Evolutionary conservation across 2,113 vertebrate genomes (phyloP), one percentile per base, ranked within the genome.

Genomic region (Alaudala cheleensis): DNA sequence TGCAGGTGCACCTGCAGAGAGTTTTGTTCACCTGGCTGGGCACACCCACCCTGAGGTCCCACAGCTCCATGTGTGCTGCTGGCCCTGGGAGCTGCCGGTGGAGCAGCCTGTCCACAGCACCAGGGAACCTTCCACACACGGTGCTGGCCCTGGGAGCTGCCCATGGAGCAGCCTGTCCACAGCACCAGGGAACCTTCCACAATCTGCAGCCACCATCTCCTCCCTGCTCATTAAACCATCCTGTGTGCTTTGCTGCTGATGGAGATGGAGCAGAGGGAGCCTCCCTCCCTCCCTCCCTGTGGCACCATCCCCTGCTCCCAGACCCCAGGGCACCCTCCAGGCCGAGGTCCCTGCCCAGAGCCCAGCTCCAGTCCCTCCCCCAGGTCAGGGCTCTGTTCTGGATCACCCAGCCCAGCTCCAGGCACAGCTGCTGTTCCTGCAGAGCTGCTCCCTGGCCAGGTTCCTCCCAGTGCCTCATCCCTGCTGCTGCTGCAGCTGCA

Each of bases 381-480:
- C 76, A n/a, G 0, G 69, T 9, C 42, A 4, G 18, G 11, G 83
- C 49, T 56, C 25, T 21, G 0, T 6, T 2, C 0, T 1, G 11
- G 7, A 16, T 20, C 29, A 11, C n/a, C 2, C 16, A 4, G 6
- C 8, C 37, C 78, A 14, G 47, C 2, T 42, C 22, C 73, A 69
- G 45, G 19, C 69, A 61, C 31, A 28, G 0, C 13, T 22, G 2
- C 53, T 51, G 0, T 4, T 28, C 67, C 3, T 23, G 21, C 71
- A 65, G 84, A 61, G 54, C 67, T 49, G 69, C 69, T 91, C 54
- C 23, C 28, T 12, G 18, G 11, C 13, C 73, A 9, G 5, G 6
- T 56, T 33, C 40, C 31, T 33, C 47, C 61, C 14, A 26, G 5
- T 4, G 31, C n/a, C 64, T 17, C 24, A 8, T 4, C 25, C 10